Evolutionary conservation across 2,113 vertebrate genomes (phyloP).

Genomic region (Stomatorhinus ivindoensis): DNA sequence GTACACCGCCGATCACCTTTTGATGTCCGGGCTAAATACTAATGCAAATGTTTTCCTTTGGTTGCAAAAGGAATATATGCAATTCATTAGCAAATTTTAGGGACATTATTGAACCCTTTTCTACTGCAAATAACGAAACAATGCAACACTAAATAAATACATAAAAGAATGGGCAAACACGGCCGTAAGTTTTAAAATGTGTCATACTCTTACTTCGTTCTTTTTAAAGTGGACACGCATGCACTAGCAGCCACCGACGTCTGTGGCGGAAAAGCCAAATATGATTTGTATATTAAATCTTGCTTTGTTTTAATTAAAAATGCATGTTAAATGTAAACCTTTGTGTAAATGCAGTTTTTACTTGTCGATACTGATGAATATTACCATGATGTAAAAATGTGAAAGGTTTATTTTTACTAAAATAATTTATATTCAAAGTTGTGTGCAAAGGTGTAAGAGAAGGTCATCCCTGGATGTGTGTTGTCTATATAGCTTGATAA

Average conservation of each 20-base stretch:
- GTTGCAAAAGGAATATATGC: slow-evolving; percentile 4
- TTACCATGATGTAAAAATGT: background rate
- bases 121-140: slow-evolving; percentile 26
- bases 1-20: slow-evolving; percentile 33
- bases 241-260: background rate
- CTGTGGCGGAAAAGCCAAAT: background rate
- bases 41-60: slow-evolving; percentile 35
- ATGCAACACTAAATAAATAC: slow-evolving; percentile 10
- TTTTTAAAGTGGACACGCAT: background rate
- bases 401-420: background rate
- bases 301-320: background rate
- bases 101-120: slow-evolving; percentile 26
- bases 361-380: background rate
- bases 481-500: background rate
- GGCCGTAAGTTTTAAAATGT: background rate
- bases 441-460: background rate
- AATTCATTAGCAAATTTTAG: slow-evolving; percentile 34
- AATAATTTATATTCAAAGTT: background rate
- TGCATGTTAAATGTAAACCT: background rate
- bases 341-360: background rate
- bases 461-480: background rate
- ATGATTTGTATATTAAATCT: background rate
- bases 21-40: slow-evolving; percentile 32
- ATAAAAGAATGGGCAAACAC: background rate
- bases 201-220: background rate